A percentile compares a stretch with the other conserved stretches of the same genome.
Evolutionary conservation across 2,113 vertebrate species (phyloP).

Genomic region (Azemiops feae): DNA sequence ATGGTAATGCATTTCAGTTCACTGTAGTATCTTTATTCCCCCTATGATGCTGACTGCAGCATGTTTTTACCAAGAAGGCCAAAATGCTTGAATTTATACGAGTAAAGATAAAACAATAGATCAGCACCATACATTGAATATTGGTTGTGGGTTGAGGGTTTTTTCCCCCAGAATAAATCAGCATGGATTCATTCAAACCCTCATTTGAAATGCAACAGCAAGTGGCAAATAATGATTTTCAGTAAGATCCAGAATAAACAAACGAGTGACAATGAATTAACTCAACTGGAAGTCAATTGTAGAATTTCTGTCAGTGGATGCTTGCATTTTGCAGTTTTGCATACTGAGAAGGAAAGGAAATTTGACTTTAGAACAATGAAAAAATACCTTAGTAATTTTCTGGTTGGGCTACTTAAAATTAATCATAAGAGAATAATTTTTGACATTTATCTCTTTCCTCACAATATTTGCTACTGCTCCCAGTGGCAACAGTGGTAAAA

Average conservation of each 20-base stretch:
- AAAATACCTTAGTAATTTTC: background rate
- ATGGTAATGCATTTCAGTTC: conserved; percentile 55
- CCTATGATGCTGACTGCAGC: conserved; percentile 36
- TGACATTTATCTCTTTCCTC: background rate
- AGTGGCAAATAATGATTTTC: conserved; percentile 1
- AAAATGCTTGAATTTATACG: conserved; percentile 46
- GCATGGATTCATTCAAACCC: conserved; percentile 1
- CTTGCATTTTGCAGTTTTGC: background rate
- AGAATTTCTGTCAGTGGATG: background rate
- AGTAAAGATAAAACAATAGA: background rate
- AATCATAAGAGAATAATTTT: background rate
- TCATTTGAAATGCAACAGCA: conserved; percentile 18
- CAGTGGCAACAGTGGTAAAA: background rate
- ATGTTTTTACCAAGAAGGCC: conserved; percentile 36
- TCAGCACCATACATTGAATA: background rate
- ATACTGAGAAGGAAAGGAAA: background rate
- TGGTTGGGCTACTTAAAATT: background rate
- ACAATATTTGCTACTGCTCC: background rate
- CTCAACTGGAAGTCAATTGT: background rate
- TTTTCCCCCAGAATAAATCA: conserved; percentile 7
- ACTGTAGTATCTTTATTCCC: conserved; percentile 51
- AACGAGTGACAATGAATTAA: background rate
- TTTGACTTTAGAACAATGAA: background rate
- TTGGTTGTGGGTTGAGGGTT: conserved; percentile 6
- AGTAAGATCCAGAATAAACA: background rate